Evolutionary conservation across 2,113 vertebrate genomes (phyloP), one percentile per base, ranked within the genome.

Genomic region (Labeo rohita): DNA sequence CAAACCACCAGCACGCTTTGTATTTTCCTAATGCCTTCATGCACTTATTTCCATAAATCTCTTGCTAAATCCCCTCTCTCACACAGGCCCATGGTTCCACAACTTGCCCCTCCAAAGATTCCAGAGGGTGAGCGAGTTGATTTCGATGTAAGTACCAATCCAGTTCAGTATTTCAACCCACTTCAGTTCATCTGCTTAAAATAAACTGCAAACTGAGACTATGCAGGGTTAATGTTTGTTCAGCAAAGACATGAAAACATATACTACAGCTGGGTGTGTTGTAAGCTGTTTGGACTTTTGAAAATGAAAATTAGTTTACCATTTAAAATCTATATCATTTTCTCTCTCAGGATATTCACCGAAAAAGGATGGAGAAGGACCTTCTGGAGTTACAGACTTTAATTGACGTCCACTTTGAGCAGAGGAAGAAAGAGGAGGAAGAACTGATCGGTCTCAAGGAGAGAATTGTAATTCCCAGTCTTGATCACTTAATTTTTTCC

Each of bases 281-380:
- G 7, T 59, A 59, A 21, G 16, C 54, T 59, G 54, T 59, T 72
- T 70, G 8, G 36, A 43, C 34, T 21, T 43, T 2, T 28, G 28
- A 28, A 28, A 28, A 70, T 70, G 6, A 21, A 49, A 50, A 34
- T 15, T 52, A 6, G n/a, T 47, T n/a, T 72, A 8, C 23, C 10
- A 13, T 28, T 0, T 45, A 6, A 4, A 49, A 12, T 21, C 43
- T 80, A 73, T 45, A 45, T n/a, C 0, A 21, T n/a, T 56, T 39
- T 16, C 18, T 70, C 36, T 61, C 11, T 85, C 91, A 99, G 98
- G 98, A 99, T 93, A 99, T 99, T 91, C 98, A 99, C 93, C 97
- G 98, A 90, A 99, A 99, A 91, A 95, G 98, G 1, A 98, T 99
- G 96, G 98, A 99, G 92, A 99, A 99, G 89, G 98, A 99, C 76